Evolutionary conservation across 2,113 vertebrate genomes (phyloP).

Genomic region (Cryptoleucopteryx plumbea): DNA sequence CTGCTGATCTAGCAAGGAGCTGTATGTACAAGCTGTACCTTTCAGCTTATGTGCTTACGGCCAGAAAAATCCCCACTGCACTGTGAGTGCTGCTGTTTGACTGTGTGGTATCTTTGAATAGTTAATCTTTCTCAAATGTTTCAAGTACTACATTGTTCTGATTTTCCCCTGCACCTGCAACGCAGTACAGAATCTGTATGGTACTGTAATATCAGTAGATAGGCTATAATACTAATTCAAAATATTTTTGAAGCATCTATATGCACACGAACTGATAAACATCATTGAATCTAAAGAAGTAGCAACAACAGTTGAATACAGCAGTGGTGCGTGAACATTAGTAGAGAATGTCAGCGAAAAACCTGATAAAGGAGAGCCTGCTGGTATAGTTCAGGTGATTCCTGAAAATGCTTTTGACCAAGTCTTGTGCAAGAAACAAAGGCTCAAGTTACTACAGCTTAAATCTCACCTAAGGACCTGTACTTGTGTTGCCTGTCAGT

Average conservation of each 20-base stretch:
- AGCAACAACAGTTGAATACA: neutral
- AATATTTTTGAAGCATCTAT: neutral
- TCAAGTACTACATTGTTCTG: neutral
- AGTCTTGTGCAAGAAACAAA: neutral
- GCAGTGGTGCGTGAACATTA: rapidly evolving
- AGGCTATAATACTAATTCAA: neutral
- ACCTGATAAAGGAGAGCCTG: neutral
- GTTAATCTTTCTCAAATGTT: neutral
- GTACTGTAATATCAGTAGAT: neutral
- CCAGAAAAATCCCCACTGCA: neutral
- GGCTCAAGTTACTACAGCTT: neutral
- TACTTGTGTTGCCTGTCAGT: neutral
- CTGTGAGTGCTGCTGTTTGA: neutral
- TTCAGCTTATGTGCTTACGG: neutral
- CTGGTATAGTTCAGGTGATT: neutral
- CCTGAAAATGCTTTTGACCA: neutral
- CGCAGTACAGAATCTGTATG: neutral
- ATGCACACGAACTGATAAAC: neutral
- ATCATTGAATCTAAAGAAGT: neutral
- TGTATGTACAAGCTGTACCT: neutral
- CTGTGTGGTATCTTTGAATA: neutral
- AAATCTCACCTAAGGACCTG: neutral
- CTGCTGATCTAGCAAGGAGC: neutral
- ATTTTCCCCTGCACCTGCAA: neutral
- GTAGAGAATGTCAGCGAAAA: neutral